Conservation (phyloP, 1,140 invertebrate genomes). For the Bombus terrestris region DNA sequence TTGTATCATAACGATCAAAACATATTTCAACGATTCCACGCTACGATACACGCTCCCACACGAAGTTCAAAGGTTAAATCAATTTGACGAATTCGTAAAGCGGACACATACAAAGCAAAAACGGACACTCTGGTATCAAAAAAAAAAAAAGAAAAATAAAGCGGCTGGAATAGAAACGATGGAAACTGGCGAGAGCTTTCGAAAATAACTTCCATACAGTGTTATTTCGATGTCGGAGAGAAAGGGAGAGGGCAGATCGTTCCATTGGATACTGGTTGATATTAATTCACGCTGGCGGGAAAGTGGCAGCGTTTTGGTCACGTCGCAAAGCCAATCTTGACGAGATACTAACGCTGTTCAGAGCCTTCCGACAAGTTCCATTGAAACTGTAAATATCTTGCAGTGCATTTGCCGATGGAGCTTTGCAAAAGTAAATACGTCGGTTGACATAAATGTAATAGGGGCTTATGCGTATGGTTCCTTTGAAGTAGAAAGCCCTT, state of each 20-base stretch:
- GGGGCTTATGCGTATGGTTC: conserved; percentile 23
- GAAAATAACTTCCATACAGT: background rate
- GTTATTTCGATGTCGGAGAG: background rate
- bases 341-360: background rate
- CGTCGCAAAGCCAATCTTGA: background rate
- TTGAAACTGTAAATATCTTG: conserved; percentile 29
- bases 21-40: background rate
- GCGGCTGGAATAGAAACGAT: too few species aligned
- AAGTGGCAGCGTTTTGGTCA: background rate
- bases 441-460: conserved; percentile 42
- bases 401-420: conserved; percentile 7
- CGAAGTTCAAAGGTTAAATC: background rate
- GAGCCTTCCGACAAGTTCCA: conserved; percentile 14
- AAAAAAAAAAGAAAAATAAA: too few species aligned
- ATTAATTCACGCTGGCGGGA: background rate
- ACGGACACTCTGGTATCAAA: too few species aligned
- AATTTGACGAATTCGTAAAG: background rate
- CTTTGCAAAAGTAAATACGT: conserved; percentile 41
- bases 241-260: background rate
- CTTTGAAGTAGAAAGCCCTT: conserved; percentile 59
- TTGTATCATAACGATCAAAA: background rate
- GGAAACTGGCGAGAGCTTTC: background rate
- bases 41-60: too few species aligned
- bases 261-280: background rate
- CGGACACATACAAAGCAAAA: background rate